phyloP scores from a whole-genome alignment of 2,113 vertebrate genomes.

The Eolophus roseicapilla region DNA sequence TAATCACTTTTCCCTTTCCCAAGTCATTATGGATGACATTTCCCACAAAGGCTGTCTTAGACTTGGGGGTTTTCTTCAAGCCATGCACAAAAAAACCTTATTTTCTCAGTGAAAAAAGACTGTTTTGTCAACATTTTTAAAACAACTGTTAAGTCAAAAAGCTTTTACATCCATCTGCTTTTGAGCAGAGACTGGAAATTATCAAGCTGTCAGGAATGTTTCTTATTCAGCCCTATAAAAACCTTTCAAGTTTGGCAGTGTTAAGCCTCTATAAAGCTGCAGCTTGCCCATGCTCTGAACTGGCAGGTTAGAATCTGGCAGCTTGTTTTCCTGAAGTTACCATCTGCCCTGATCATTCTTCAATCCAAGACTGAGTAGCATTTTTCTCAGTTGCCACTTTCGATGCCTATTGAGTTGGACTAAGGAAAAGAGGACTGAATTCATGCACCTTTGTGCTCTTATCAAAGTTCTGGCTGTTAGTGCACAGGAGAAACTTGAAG shows the following conservation, averaged over 20 bases:
- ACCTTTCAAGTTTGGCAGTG: slow-evolving; percentile 37
- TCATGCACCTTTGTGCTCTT: neutral
- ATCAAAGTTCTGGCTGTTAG: neutral
- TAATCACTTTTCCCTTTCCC: neutral
- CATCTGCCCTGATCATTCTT: slow-evolving; percentile 11
- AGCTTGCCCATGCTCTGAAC: slow-evolving; percentile 26
- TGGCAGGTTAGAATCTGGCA: slow-evolving; percentile 44
- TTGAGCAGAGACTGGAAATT: slow-evolving; percentile 35
- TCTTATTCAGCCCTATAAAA: slow-evolving; percentile 36
- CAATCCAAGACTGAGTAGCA: neutral
- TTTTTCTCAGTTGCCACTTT: neutral
- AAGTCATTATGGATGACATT: neutral
- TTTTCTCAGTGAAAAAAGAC: neutral
- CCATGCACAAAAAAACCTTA: neutral
- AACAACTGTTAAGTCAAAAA: slow-evolving; percentile 47
- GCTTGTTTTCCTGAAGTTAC: neutral
- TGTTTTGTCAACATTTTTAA: slow-evolving; percentile 62
- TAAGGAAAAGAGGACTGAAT: neutral
- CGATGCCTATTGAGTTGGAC: neutral
- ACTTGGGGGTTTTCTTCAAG: neutral
- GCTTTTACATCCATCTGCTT: slow-evolving; percentile 49
- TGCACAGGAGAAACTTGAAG: neutral
- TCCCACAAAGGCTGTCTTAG: neutral
- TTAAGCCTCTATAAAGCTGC: slow-evolving; percentile 31
- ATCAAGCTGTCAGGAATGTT: slow-evolving; percentile 39